Base-by-base conservation (phyloP, 1,140 invertebrate genomes). In the Dendrolimus punctatus region DNA sequence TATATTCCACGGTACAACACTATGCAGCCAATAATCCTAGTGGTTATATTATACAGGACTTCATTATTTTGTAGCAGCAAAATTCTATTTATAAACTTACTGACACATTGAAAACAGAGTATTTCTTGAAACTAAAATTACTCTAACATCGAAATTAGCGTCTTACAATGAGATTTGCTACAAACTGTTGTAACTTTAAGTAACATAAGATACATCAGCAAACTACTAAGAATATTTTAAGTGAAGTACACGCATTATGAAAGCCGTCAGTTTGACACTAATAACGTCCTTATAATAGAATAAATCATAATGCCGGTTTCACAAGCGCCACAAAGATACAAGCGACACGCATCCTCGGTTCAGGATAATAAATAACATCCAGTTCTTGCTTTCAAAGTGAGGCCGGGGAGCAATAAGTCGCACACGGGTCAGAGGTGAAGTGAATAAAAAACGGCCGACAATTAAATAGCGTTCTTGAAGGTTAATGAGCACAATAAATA, bases 401-500 rank as follows among this genome's bases (percentile, higher is more conserved):
- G 74, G 66, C 79, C 79, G 81, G 71, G 76, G 73, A 80, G 80
- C 79, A 82, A 85, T 84, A 84, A 85, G 82, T 82, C 77, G 76
- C 73, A 58, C 69, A 69, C 71, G 78, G 83, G 83, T 84, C 80
- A 86, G 68, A 84, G 83, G 83, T 84, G 80, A 84, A 74, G 66
- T 83, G 78, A 83, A 86, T 86, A 85, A 86, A 86, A 86, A 86
- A 86, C 80, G 83, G 73, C 76, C 80, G 78, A 86, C 83, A 86
- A 86, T 86, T 86, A 86, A 84, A 86, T 84, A 81, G 78, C 80
- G 83, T 86, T 86, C 83, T 84, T 79, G 77, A 86, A 86, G 83
- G 83, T 86, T 86, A 86, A 86, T 86, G 81, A 86, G 80, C 80
- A 85, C 77, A 82, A 86, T 86, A 86, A 86, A 86, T 86, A 86